These are phyloP conservation scores for Paradoxurus hermaphroditus DNA, from an alignment of 2,113 vertebrate genomes.

Conservation along the genomic window DNA sequence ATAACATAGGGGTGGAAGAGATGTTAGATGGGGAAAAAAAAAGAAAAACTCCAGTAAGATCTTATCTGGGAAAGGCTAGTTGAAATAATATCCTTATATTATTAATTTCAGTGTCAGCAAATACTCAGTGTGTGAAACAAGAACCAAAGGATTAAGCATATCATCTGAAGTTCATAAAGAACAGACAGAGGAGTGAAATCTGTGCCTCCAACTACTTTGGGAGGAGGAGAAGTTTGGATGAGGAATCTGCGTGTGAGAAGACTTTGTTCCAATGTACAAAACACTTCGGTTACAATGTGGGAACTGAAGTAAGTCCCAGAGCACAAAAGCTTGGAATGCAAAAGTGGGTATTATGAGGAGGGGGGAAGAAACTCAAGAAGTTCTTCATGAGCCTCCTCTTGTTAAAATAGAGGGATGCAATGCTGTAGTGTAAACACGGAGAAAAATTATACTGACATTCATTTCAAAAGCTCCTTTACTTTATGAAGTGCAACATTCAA, in stretches of 20 bases:
- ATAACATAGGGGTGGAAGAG: neutral
- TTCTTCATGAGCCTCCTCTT: neutral
- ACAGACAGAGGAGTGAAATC: neutral
- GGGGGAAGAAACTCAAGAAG: neutral
- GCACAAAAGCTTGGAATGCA: neutral
- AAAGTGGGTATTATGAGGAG: neutral
- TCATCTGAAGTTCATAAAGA: neutral
- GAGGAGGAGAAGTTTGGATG: neutral
- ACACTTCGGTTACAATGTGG: neutral
- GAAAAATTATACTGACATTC: neutral
- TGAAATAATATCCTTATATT: neutral
- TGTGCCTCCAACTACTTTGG: neutral
- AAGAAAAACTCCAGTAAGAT: neutral
- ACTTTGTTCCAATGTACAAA: too few relatives aligned
- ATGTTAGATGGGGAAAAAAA: neutral
- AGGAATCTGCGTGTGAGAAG: neutral
- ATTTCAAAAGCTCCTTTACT: neutral
- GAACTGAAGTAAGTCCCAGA: neutral
- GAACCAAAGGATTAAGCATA: neutral
- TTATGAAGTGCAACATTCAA: neutral
- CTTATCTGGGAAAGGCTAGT: neutral
- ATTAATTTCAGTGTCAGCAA: neutral
- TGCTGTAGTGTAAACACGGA: neutral
- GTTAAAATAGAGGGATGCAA: neutral
- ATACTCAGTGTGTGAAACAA: neutral